phyloP scores from a whole-genome alignment of 2,113 vertebrate genomes.

The Anhinga anhinga region DNA sequence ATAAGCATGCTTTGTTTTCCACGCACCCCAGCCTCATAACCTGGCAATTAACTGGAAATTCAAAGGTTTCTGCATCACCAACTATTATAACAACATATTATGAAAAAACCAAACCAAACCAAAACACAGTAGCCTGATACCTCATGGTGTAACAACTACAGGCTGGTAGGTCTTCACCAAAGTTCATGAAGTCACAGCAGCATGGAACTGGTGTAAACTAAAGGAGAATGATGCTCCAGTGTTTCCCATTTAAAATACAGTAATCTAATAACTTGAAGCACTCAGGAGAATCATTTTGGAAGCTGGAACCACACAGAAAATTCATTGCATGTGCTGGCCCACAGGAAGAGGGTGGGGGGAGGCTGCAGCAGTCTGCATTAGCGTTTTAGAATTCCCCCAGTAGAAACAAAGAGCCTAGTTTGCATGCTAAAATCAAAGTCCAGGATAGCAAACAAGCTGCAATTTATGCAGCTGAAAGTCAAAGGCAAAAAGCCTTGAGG shows the following conservation, averaged over 20 bases:
- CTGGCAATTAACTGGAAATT: not conserved
- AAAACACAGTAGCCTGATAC: not conserved
- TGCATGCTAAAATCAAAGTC: not conserved
- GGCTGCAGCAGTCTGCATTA: not conserved
- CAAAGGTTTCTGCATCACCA: not conserved
- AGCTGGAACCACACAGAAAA: not conserved
- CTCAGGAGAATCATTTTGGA: not conserved
- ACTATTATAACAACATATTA: not conserved
- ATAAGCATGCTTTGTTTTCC: not conserved
- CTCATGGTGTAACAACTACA: not conserved
- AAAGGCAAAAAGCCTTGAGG: not conserved
- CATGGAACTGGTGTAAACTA: not conserved
- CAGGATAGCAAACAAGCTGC: not conserved
- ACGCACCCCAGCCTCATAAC: not conserved
- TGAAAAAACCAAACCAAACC: not conserved
- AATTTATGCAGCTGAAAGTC: not conserved
- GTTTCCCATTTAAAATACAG: not conserved
- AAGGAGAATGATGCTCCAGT: not conserved
- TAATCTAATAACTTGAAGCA: not conserved
- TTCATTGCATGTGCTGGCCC: not conserved
- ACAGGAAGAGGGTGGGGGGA: not conserved
- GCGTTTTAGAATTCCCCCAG: not conserved
- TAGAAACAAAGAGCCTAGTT: not conserved
- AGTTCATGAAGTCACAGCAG: not conserved
- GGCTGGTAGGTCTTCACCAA: not conserved